Conservation (phyloP, 2,888 invertebrate species). For the Nasonovia ribisnigri region DNA sequence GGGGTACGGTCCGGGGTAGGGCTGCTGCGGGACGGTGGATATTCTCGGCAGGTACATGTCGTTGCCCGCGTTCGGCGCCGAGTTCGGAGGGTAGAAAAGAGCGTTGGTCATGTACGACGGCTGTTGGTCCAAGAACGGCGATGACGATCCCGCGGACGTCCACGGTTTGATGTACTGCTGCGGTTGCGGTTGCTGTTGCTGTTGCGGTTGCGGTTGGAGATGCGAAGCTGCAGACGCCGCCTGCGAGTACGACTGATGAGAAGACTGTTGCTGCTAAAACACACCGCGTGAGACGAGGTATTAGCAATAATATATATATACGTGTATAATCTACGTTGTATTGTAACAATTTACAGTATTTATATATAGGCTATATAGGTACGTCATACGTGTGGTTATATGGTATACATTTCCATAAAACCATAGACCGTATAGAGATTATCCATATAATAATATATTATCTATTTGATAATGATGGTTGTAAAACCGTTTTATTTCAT, state of each 20-base stretch:
- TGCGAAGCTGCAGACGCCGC: slow-evolving; percentile 12
- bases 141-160: slow-evolving; percentile 24
- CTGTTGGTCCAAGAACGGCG: slow-evolving; percentile 71
- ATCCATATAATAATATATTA: not conserved
- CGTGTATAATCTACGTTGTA: not conserved
- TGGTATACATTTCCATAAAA: not conserved
- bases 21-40: not conserved
- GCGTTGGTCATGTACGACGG: slow-evolving; percentile 69
- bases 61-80: not conserved
- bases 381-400: not conserved
- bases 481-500: not conserved
- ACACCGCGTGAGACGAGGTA: not conserved
- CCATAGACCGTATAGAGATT: not conserved
- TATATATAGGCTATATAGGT: not conserved
- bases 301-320: not conserved
- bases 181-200: slow-evolving; percentile 35
- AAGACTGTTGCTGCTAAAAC: slow-evolving; percentile 42
- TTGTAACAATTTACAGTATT: not conserved
- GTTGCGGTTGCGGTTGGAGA: slow-evolving; percentile 20
- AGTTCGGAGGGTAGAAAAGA: slow-evolving; percentile 71
- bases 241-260: slow-evolving; percentile 15
- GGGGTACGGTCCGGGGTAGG: slow-evolving; percentile 38
- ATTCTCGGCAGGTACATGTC: slow-evolving; percentile 50
- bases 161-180: slow-evolving; percentile 62
- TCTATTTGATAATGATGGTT: not conserved